These are phyloP conservation scores for Temnothorax rugatulus DNA, from an alignment of 2,888 invertebrate species.

Conservation along the genomic window DNA sequence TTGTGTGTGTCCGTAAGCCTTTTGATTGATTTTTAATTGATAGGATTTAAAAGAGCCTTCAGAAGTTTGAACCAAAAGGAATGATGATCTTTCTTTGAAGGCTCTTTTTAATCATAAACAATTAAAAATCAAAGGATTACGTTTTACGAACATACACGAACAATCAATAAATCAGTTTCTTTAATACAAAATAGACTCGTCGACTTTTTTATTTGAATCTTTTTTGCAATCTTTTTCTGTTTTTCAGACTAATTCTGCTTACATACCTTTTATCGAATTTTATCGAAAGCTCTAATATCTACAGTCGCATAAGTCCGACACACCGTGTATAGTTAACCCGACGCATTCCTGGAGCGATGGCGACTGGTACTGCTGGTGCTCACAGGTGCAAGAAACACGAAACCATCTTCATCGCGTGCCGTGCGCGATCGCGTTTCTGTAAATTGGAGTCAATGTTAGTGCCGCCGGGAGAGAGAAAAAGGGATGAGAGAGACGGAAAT, in stretches of 20 bases:
- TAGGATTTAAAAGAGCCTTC: not conserved
- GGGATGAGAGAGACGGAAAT: slow-evolving; percentile 19
- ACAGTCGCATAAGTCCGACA: not conserved
- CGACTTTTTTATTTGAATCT: no score
- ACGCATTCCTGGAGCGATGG: slow-evolving; percentile 45
- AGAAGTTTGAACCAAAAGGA: no score
- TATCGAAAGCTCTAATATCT: not conserved
- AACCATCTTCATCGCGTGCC: slow-evolving; percentile 62
- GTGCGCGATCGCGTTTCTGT: slow-evolving; percentile 62
- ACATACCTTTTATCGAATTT: not conserved
- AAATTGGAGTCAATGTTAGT: slow-evolving; percentile 52
- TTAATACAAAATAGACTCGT: no score
- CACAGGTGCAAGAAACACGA: slow-evolving; percentile 63
- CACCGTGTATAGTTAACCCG: slow-evolving; percentile 37
- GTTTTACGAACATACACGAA: no score
- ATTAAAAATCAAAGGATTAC: no score
- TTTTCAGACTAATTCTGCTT: not conserved
- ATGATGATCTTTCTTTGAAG: no score
- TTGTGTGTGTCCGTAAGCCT: not conserved
- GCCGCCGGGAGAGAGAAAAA: not conserved
- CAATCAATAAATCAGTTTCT: no score
- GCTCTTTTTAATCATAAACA: no score
- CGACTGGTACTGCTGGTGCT: slow-evolving; percentile 48
- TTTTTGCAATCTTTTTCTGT: not conserved
- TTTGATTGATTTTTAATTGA: no score